Evolutionary conservation across 1,140 invertebrate genomes (phyloP).

Genomic region (Rhyzopertha dominica): DNA sequence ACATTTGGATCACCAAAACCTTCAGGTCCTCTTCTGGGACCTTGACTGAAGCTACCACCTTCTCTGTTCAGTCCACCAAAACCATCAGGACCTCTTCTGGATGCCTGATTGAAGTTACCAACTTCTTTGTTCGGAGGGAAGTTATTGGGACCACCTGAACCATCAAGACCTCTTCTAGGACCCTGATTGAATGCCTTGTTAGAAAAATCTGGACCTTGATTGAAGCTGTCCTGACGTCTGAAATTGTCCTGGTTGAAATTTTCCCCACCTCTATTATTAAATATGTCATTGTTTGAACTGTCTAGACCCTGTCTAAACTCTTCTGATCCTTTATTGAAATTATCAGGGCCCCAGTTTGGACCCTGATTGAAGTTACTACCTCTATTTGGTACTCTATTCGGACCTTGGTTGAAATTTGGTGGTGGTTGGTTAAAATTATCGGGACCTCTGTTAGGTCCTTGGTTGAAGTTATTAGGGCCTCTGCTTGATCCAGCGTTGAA

Average conservation of each 20-base stretch:
- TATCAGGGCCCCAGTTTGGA: slow-evolving; percentile 1
- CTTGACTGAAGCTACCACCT: slow-evolving; percentile 4
- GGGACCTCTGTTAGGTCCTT: slow-evolving; percentile 4
- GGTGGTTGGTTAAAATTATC: slow-evolving; percentile 17
- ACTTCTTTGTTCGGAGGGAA: not conserved
- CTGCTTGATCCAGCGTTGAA: not conserved
- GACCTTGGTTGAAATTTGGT: not conserved
- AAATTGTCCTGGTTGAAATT: no score
- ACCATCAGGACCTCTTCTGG: slow-evolving; percentile 9
- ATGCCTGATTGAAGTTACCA: slow-evolving; percentile 1
- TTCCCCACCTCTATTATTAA: not conserved
- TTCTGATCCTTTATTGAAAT: slow-evolving; percentile 4
- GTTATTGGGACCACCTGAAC: not conserved
- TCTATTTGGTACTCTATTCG: not conserved
- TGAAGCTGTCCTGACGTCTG: no score
- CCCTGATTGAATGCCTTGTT: not conserved
- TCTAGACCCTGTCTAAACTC: slow-evolving; percentile 3
- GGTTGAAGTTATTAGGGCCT: slow-evolving; percentile 4
- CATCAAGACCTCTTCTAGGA: not conserved
- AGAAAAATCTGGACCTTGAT: no score
- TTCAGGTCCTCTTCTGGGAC: not conserved
- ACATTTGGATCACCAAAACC: not conserved
- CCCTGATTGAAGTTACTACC: slow-evolving; percentile 1
- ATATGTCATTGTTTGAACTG: not conserved
- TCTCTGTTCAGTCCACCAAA: slow-evolving; percentile 8